phyloP scores from a whole-genome alignment of 2,888 invertebrate genomes.

The Matsumyia berberina region DNA sequence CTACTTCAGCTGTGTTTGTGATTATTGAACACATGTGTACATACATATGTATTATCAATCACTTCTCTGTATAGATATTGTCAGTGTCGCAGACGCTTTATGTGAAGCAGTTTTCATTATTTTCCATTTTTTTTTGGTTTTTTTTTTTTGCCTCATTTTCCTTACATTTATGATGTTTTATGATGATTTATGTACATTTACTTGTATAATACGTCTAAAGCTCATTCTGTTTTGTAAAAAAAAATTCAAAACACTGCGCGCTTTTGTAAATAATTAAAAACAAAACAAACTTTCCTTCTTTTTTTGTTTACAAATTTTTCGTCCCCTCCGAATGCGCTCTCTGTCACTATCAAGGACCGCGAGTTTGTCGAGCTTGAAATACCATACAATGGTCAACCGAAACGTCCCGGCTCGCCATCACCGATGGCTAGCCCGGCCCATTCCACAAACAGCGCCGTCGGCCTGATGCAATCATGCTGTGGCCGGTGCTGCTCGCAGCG shows the following conservation, averaged over 20 bases:
- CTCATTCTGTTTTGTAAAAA: conserved; percentile 10
- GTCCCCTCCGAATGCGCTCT: not conserved
- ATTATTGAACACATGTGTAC: not conserved
- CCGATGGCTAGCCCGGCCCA: conserved; percentile 94
- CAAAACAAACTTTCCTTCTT: not conserved
- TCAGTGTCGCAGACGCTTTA: conserved; percentile 17
- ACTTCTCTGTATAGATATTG: not conserved
- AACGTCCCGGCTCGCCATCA: conserved; percentile 95
- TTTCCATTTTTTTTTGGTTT: not conserved
- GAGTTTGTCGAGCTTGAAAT: conserved; percentile 98
- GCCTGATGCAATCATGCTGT: conserved; percentile 92
- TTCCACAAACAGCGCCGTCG: conserved; percentile 90
- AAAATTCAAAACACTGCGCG: not conserved
- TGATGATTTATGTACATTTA: conserved; percentile 11
- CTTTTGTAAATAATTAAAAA: conserved; percentile 37
- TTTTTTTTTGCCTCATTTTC: conserved; percentile 1
- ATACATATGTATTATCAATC: not conserved
- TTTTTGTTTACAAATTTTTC: conserved; percentile 7
- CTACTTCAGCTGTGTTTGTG: not conserved
- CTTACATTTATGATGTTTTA: not conserved
- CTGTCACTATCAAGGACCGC: conserved; percentile 91
- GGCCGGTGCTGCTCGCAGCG: conserved; percentile 93
- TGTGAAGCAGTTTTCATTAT: not conserved
- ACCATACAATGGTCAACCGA: conserved; percentile 96
- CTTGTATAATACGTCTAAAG: conserved; percentile 13